Base-by-base conservation (phyloP, 2,888 invertebrate species). In the Scaptomyza cyrtandrae region DNA sequence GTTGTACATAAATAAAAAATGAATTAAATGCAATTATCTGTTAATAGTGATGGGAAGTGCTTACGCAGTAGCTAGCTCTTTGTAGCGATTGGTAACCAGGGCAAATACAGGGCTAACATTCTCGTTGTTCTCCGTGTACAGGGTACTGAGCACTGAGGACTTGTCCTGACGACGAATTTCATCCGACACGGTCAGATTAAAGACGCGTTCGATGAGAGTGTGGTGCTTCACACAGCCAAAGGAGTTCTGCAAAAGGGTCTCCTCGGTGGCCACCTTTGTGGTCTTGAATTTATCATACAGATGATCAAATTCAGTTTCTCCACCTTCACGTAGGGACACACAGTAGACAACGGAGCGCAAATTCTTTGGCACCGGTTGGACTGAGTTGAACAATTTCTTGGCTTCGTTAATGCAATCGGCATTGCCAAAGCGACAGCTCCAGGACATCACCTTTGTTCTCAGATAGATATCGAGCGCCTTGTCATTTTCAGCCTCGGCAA, bases 341-440 rank as follows among this genome's bases (percentile, higher is more conserved):
- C 97, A 97, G 91, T 97, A 97, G 0, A 97, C 95, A 54, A 94
- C 93, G 27, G 93, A 91, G 55, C 96, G 95, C 54, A 95, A 93
- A 86, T 97, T 95, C 7, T 93, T 93, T 24, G 94, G 93, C 31
- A 94, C 88, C 6, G 57, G 56, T 9, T 56, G 5, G 19, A 72
- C 52, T 0, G 83, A 83, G 2, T 75, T 74, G 75, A 94, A 95
- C 35, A 92, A 82, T 19, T 71, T 60, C 13, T 90, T 88, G 0
- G 93, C 91, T 31, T 94, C 92, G 0, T 83, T 74, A 4, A 94
- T 88, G 80, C 97, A 97, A 3, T 93, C 93, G 1, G 90, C 72
- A 43, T 94, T 93, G 2, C 94, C 94, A 35, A 94, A 93, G 77
- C 93, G 93, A 89, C 97, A 97, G 14, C 95, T 94, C 92, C 94